Evolutionary conservation across 2,888 invertebrate species (phyloP).

Genomic region (Amblyjoppa fuscipennis): DNA sequence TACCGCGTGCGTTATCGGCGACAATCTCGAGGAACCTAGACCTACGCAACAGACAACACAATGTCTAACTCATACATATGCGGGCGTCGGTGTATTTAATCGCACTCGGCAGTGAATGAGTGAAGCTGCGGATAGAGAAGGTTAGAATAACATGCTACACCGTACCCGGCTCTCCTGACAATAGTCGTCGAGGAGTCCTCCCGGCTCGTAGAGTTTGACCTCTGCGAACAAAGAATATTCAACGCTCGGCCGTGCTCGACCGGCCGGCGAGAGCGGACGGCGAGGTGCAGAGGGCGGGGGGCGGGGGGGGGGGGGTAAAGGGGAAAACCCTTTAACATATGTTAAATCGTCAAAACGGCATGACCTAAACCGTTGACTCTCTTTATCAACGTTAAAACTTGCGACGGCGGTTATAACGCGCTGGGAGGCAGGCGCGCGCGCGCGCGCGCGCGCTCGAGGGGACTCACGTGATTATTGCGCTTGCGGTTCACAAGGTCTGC

Average conservation of each 20-base stretch:
- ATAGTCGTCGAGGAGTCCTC: constrained; percentile 41
- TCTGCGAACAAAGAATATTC: constrained; percentile 77
- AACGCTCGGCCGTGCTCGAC: constrained; percentile 70
- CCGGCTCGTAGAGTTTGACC: constrained; percentile 74
- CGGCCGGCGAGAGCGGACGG: constrained; percentile 12
- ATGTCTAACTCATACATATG: constrained; percentile 66
- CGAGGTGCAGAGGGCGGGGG: background rate
- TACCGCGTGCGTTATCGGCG: constrained; percentile 65
- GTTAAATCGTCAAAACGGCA: constrained; percentile 64
- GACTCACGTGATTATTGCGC: constrained; percentile 58
- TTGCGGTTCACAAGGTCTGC: constrained; percentile 63
- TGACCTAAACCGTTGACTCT: constrained; percentile 79
- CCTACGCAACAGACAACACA: constrained; percentile 75
- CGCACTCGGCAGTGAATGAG: constrained; percentile 19
- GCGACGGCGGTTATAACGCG: constrained; percentile 21
- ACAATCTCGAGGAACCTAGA: constrained; percentile 75
- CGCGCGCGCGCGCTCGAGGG: constrained; percentile 27
- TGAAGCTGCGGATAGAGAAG: constrained; percentile 19
- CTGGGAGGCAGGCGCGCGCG: constrained; percentile 7
- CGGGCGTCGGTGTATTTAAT: background rate
- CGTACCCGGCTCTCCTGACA: constrained; percentile 5
- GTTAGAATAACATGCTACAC: constrained; percentile 26
- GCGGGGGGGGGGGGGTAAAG: constrained; percentile 62
- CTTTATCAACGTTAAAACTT: constrained; percentile 72
- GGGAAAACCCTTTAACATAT: constrained; percentile 16